Conservation (phyloP, 2,888 invertebrate genomes). For the Lysandra coridon region DNA sequence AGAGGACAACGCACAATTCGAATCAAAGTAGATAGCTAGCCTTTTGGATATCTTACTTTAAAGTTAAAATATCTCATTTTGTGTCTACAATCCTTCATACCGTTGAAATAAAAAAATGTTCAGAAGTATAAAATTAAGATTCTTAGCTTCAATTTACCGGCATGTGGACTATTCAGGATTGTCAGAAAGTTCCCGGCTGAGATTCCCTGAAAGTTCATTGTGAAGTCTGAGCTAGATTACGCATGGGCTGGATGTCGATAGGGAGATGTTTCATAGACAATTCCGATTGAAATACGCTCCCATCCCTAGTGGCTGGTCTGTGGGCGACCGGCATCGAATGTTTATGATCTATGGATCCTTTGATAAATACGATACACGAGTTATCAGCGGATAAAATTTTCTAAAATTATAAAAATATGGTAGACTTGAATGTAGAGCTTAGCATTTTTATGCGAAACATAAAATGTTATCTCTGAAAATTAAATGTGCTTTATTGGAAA, state of each 20-base stretch:
- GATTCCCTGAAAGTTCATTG: slow-evolving; percentile 8
- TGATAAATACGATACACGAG: neutral
- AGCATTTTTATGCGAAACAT: too few species aligned
- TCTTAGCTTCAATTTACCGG: slow-evolving; percentile 11
- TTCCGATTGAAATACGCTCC: slow-evolving; percentile 12
- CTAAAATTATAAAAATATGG: neutral
- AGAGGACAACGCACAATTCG: neutral
- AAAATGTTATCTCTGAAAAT: too few species aligned
- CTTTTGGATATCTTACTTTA: too few species aligned
- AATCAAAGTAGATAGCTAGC: neutral
- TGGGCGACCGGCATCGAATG: neutral
- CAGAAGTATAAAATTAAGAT: neutral
- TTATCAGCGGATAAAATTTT: neutral
- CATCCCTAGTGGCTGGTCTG: slow-evolving; percentile 1
- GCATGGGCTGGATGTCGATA: slow-evolving; percentile 1
- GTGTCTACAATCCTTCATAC: neutral
- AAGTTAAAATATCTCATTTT: too few species aligned
- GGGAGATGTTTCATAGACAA: neutral
- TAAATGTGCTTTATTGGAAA: too few species aligned
- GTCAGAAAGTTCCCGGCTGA: neutral
- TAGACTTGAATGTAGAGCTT: too few species aligned
- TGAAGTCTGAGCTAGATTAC: slow-evolving; percentile 16
- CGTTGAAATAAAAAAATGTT: neutral
- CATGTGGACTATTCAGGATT: slow-evolving; percentile 4
- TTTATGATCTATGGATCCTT: neutral